Conservation (phyloP, 30 jellyfish, hydroid and myxozoan genomes). For the Aurelia sp. region DNA sequence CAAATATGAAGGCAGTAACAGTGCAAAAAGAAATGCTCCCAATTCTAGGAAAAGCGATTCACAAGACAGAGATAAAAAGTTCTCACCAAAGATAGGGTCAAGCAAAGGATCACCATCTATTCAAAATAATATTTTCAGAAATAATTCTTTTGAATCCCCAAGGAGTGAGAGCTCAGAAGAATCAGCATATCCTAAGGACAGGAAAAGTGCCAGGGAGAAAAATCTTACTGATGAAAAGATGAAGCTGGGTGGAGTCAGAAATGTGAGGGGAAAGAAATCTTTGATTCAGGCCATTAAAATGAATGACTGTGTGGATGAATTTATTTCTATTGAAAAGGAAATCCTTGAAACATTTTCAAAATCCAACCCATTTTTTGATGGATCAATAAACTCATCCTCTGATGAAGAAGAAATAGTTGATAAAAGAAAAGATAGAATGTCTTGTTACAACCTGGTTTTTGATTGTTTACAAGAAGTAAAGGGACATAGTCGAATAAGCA, state of each 20-base stretch:
- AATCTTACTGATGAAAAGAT: no score
- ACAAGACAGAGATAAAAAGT: background rate
- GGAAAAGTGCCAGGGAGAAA: no score
- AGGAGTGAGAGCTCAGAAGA: background rate
- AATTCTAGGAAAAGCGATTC: no score
- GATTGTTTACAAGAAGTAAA: background rate
- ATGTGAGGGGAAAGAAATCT: no score
- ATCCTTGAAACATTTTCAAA: background rate
- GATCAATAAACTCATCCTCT: background rate
- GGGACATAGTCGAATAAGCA: background rate
- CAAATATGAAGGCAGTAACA: slow-evolving; percentile 18
- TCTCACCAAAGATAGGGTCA: background rate
- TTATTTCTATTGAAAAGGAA: background rate
- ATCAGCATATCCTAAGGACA: no score
- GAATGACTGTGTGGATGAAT: background rate
- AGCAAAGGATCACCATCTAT: background rate
- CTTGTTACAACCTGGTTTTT: background rate
- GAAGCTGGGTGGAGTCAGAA: no score
- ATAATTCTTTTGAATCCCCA: slow-evolving; percentile 30
- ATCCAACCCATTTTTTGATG: background rate
- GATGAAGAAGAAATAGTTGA: background rate
- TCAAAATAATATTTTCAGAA: slow-evolving; percentile 2
- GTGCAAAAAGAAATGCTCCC: background rate
- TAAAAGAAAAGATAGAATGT: background rate
- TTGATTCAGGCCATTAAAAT: no score